Evolutionary conservation across 35 echinoderm and acorn worm genomes (phyloP), one percentile per base, ranked within the genome.

Genomic region (Eucidaris tribuloides): DNA sequence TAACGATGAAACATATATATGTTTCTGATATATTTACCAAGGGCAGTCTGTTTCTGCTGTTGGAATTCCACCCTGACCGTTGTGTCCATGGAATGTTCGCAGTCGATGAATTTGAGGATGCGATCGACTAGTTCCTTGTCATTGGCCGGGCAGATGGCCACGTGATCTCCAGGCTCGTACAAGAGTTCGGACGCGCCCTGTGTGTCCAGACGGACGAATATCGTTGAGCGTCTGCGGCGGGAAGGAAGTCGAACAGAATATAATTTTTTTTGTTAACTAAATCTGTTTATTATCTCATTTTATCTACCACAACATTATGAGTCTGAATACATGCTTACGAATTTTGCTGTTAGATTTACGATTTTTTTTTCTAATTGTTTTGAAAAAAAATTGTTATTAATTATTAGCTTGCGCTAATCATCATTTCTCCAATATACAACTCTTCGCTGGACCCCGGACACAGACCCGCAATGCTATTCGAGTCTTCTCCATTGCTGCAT

Each of bases 91-190:
- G 49, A 64, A 3, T 44, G 43, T 24, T 87, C 89, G 20, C 30
- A 29, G 4, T 65, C 42, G 11, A 97, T 34, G 45, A 60, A 61
- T 17, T 45, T 33, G 13, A 97, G 50, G 36, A 91, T 84, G 22
- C 58, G 39, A 32, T 97, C 85, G 58, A 97, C 94, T 15, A 97
- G 64, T 7, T 32, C 80, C 3, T 81, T 83, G 28, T 91, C 89
- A 87, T 97, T 97, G 55, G 94, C 33, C 9, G 94, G 94, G 42
- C 71, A 97, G 40, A 97, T 85, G 7, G 89, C 94, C 46, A 91
- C 81, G 41, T 97, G 94, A 58, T 97, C 94, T 15, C 94, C 94
- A 39, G 94, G 94, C 38, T 97, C 84, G 54, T 84, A 97, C 0
- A 79, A 20, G n/a, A 97, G 71, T 22, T 97, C 89, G 0, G 78